Percentiles rank a stretch among this genome's conserved stretches.
Conservation (phyloP, 2,888 invertebrate species). For the Zygogramma bicolorata region DNA sequence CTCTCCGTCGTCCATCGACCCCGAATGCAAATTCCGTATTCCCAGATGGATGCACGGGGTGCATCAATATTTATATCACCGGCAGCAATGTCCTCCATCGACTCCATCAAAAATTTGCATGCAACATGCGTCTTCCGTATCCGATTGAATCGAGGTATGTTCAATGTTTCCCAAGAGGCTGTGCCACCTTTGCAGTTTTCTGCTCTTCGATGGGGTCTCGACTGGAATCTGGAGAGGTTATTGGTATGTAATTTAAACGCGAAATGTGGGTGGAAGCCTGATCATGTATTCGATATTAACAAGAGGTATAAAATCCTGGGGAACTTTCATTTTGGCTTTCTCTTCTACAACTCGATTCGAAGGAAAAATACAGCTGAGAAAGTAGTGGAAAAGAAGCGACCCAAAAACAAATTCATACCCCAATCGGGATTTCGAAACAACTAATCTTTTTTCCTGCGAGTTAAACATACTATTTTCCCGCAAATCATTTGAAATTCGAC, state of each 20-base stretch:
- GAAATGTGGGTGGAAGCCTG: not conserved
- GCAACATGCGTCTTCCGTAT: not conserved
- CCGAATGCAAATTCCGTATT: not conserved
- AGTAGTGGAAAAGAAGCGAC: no score
- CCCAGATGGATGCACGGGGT: not conserved
- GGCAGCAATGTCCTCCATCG: not conserved
- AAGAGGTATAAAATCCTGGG: no score
- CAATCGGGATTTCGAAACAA: no score
- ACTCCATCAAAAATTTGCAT: not conserved
- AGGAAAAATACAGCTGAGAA: no score
- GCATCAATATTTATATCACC: not conserved
- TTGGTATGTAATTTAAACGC: not conserved
- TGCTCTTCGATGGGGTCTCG: not conserved
- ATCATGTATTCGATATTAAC: no score
- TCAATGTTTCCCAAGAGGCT: not conserved
- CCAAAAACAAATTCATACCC: no score
- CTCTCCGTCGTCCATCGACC: conserved; percentile 3
- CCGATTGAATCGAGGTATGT: not conserved
- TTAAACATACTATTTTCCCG: no score
- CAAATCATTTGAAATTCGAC: no score
- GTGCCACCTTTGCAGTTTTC: not conserved
- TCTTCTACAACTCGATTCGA: no score
- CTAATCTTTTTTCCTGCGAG: no score
- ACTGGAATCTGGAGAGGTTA: not conserved
- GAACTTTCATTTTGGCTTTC: no score